Conservation (phyloP, 2,113 vertebrate species). For the Ranitomeya imitator region DNA sequence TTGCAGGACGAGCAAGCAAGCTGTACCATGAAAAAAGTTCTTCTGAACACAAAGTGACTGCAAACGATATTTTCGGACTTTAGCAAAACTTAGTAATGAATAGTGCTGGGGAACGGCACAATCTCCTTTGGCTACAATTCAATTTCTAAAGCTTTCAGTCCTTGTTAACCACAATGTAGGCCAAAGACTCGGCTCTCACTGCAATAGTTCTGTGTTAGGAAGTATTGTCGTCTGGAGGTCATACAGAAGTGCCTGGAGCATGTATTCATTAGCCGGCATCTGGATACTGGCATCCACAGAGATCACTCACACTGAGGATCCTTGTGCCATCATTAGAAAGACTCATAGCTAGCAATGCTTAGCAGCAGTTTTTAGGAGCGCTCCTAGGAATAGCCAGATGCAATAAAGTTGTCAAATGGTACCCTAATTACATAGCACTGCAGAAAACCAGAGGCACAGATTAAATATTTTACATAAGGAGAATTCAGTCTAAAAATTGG, state of each 20-base stretch:
- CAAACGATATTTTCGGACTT: not conserved
- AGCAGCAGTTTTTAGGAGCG: not conserved
- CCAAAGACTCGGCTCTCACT: not conserved
- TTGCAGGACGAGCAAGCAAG: not conserved
- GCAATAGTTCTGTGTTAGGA: not conserved
- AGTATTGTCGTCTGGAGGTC: constrained; percentile 34
- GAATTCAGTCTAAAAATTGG: not conserved
- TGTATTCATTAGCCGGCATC: constrained; percentile 1
- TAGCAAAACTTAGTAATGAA: not conserved
- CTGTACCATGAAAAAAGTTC: not conserved
- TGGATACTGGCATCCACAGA: not conserved
- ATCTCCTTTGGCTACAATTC: constrained; percentile 11
- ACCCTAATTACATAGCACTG: not conserved
- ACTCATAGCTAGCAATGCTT: not conserved
- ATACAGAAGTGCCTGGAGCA: constrained; percentile 14
- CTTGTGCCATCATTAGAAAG: not conserved
- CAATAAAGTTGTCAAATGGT: not conserved
- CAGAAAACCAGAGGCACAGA: not conserved
- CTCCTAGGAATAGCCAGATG: not conserved
- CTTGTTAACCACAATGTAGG: constrained; percentile 20
- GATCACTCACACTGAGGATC: not conserved
- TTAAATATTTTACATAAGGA: too few relatives aligned
- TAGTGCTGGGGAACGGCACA: not conserved
- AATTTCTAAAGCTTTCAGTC: not conserved
- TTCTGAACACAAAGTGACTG: not conserved